Evolutionary conservation across 2,113 vertebrate genomes (phyloP).

Genomic region (Vanacampus margaritifer): DNA sequence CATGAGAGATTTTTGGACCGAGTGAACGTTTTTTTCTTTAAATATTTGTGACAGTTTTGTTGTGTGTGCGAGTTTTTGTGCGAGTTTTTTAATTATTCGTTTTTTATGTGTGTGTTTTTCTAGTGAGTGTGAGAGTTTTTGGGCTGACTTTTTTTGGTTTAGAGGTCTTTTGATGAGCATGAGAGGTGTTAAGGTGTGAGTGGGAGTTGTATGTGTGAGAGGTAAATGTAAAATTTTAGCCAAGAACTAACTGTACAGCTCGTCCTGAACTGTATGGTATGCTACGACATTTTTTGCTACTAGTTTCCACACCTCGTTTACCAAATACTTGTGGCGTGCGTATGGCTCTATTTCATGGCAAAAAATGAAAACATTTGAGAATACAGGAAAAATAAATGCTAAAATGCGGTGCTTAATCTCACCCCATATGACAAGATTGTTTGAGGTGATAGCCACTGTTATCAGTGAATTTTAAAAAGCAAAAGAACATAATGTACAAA

Average conservation of each 20-base stretch:
- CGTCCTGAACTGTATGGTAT: conserved; percentile 34
- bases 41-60: too few relatives aligned
- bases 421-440: neutral
- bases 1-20: too few relatives aligned
- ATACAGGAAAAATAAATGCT: neutral
- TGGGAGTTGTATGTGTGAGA: neutral
- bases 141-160: too few relatives aligned
- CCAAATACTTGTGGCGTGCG: conserved; percentile 15
- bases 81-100: too few relatives aligned
- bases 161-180: too few relatives aligned
- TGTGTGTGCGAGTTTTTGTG: too few relatives aligned
- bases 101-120: too few relatives aligned
- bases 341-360: conserved; percentile 42
- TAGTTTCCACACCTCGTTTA: conserved; percentile 26
- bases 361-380: neutral
- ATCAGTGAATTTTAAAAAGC: conserved; percentile 20
- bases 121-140: too few relatives aligned
- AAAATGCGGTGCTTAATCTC: neutral
- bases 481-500: neutral
- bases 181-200: too few relatives aligned
- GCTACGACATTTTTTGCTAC: conserved; percentile 1
- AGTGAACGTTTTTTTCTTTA: too few relatives aligned
- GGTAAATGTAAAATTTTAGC: neutral
- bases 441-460: conserved; percentile 13
- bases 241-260: conserved; percentile 38